Conservation (phyloP, 2,888 invertebrate genomes). For the Caenorhabditis sp. region DNA sequence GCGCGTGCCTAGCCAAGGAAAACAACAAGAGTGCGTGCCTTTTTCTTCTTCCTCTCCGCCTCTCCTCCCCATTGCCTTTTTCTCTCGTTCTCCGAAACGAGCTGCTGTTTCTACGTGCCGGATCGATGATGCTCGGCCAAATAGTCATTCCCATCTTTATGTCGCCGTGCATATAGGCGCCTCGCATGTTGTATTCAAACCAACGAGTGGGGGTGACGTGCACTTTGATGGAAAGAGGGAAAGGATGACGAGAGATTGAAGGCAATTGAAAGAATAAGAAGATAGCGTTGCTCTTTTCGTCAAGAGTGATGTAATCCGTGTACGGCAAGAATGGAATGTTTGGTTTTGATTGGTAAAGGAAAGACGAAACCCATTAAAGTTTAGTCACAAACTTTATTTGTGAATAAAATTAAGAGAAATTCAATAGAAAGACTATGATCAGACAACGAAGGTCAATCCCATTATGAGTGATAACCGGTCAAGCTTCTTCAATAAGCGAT, state of each 20-base stretch:
- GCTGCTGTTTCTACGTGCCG: not conserved
- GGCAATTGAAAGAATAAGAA: too few species aligned
- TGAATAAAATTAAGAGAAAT: not conserved
- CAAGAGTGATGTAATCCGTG: too few species aligned
- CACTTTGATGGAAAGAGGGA: too few species aligned
- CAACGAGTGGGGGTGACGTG: too few species aligned
- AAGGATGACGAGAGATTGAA: too few species aligned
- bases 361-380: too few species aligned
- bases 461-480: conserved; percentile 1
- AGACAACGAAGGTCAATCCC: not conserved
- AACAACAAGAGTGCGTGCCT: not conserved
- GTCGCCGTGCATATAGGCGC: not conserved
- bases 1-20: not conserved
- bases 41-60: too few species aligned
- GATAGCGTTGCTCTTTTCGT: too few species aligned
- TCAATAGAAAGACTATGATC: conserved; percentile 2
- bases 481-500: conserved; percentile 39
- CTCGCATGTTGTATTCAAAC: not conserved
- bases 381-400: not conserved
- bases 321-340: too few species aligned
- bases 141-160: not conserved
- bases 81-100: not conserved
- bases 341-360: too few species aligned
- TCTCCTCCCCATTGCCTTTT: too few species aligned
- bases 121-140: not conserved